Percentiles rank a stretch among this genome's conserved stretches.
Evolutionary conservation across 1,140 invertebrate genomes (phyloP).

Genomic region (Drosophila biarmipes): DNA sequence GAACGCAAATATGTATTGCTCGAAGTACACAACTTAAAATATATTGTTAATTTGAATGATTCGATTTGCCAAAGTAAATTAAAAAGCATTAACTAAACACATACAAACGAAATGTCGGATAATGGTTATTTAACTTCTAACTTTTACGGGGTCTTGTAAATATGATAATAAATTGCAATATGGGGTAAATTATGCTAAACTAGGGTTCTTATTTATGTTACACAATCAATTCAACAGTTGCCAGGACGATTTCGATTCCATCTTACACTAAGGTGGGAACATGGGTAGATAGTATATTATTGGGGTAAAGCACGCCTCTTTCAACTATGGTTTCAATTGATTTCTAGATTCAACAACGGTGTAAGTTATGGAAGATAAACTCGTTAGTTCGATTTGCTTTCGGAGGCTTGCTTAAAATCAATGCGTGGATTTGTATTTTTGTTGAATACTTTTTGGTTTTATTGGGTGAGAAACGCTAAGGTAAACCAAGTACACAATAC

Average conservation of each 20-base stretch:
- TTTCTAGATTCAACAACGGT: slow-evolving; percentile 18
- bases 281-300: slow-evolving; percentile 27
- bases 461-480: slow-evolving; percentile 68
- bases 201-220: slow-evolving; percentile 52
- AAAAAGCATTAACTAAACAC: slow-evolving; percentile 63
- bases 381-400: slow-evolving; percentile 47
- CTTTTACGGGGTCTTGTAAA: slow-evolving; percentile 41
- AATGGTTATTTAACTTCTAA: slow-evolving; percentile 31
- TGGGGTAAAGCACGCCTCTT: slow-evolving; percentile 35
- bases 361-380: slow-evolving; percentile 12
- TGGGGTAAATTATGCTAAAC: slow-evolving; percentile 39
- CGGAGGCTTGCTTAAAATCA: slow-evolving; percentile 40
- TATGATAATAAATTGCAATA: slow-evolving; percentile 26
- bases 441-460: slow-evolving; percentile 23
- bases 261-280: slow-evolving; percentile 54
- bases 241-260: slow-evolving; percentile 31
- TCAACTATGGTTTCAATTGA: slow-evolving; percentile 40
- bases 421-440: slow-evolving; percentile 44
- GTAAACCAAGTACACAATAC: slow-evolving; percentile 69
- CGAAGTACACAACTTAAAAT: slow-evolving; percentile 33
- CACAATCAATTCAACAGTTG: slow-evolving; percentile 52
- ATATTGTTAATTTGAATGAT: slow-evolving; percentile 19
- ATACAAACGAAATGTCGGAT: slow-evolving; percentile 37
- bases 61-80: slow-evolving; percentile 43
- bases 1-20: slow-evolving; percentile 31